Percentiles rank a stretch among this genome's conserved stretches.
Conservation (phyloP, 2,797 vertebrate genomes). For the Aphelocoma californica region DNA sequence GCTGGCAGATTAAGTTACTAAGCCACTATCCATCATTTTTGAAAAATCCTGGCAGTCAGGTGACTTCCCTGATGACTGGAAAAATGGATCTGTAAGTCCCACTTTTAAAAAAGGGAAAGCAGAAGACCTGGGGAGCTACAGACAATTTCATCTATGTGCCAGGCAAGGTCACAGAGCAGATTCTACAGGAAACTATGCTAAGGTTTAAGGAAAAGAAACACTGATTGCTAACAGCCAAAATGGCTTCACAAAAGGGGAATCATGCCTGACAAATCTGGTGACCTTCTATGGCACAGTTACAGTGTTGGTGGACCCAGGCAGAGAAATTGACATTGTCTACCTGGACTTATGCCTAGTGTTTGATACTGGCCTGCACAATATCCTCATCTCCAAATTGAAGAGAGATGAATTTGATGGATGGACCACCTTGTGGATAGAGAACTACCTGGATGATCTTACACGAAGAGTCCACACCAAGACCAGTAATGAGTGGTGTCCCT, state of each 20-base stretch:
- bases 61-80: neutral
- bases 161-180: neutral
- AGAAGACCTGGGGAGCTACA: neutral
- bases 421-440: neutral
- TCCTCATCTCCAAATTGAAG: neutral
- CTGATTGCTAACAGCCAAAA: neutral
- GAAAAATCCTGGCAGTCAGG: neutral
- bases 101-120: neutral
- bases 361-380: neutral
- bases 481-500: fast-evolving
- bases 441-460: neutral
- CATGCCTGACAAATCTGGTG: neutral
- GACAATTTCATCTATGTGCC: neutral
- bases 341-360: neutral
- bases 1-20: neutral
- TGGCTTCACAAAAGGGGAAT: neutral
- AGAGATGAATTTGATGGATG: neutral
- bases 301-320: neutral
- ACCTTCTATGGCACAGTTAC: neutral
- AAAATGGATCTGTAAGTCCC: neutral
- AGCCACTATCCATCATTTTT: neutral
- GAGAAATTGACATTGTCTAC: neutral
- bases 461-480: fast-evolving
- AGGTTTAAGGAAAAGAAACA: neutral
- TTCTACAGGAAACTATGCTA: neutral